A percentile compares a stretch with the other conserved stretches of the same genome.
These are phyloP conservation scores for Nymphalis io DNA, from an alignment of 1,140 invertebrate species.

Conservation along the genomic window DNA sequence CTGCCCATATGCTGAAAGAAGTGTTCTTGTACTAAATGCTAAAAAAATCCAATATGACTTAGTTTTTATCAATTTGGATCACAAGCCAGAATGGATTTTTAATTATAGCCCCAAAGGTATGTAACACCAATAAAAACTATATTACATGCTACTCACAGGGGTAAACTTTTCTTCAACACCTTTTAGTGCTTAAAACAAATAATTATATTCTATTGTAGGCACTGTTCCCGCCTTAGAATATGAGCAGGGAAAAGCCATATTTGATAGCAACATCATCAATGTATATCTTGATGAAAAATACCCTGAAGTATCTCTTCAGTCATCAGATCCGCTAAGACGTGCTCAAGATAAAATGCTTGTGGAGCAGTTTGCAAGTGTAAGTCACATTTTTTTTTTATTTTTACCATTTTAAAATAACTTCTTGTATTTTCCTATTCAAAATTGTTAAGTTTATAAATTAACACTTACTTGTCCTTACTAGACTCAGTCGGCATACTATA, in stretches of 20 bases:
- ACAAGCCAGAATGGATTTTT: constrained; percentile 91
- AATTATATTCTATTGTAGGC: constrained; percentile 45
- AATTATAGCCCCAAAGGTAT: constrained; percentile 84
- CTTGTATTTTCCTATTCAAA: neutral
- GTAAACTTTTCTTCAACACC: no score
- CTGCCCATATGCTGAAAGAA: constrained; percentile 93
- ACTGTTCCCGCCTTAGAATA: constrained; percentile 72
- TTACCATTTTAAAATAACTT: neutral
- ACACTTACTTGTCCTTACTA: constrained; percentile 36
- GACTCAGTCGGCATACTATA: constrained; percentile 72
- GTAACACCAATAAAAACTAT: neutral
- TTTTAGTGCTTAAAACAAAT: no score
- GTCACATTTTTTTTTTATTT: constrained; percentile 11
- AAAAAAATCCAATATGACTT: constrained; percentile 93
- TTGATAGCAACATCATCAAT: constrained; percentile 84
- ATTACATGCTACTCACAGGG: neutral
- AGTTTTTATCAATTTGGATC: constrained; percentile 90
- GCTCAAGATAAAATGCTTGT: constrained; percentile 90
- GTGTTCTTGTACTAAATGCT: constrained; percentile 89
- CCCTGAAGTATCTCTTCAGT: constrained; percentile 84
- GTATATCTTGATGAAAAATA: constrained; percentile 93
- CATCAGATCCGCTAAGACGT: constrained; percentile 87
- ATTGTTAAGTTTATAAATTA: no score
- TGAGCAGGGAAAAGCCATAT: constrained; percentile 69
- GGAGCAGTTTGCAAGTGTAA: constrained; percentile 83